Evolutionary conservation across 2,113 vertebrate species (phyloP).

Genomic region (Bos javanicus): DNA sequence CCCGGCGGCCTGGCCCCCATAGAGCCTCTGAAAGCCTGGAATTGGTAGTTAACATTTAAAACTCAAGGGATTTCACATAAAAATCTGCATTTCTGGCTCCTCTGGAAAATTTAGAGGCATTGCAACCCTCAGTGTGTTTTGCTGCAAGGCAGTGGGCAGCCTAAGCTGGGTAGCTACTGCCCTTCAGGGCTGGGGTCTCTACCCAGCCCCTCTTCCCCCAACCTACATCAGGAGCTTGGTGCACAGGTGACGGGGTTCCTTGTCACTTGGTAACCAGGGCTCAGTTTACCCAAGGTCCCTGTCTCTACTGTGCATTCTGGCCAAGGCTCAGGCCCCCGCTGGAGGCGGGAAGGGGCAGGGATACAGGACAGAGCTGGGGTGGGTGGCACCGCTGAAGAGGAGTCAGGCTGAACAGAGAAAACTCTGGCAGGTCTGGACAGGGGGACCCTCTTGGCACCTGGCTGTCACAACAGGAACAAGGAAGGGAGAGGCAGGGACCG

Average conservation of each 20-base stretch:
- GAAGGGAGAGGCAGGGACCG: not conserved
- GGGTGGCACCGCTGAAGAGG: not conserved
- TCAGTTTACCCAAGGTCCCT: too few species aligned
- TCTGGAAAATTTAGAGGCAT: not conserved
- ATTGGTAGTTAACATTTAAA: conserved; percentile 58
- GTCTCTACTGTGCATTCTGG: accelerated
- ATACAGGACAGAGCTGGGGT: accelerated
- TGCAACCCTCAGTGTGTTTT: not conserved
- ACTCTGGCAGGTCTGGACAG: not conserved
- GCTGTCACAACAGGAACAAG: not conserved
- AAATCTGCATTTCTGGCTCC: not conserved
- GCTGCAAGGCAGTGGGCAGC: not conserved
- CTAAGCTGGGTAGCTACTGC: not conserved
- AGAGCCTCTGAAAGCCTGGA: not conserved
- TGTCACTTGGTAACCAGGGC: not conserved
- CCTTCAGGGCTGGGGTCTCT: accelerated
- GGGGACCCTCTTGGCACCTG: not conserved
- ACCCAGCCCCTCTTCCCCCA: accelerated
- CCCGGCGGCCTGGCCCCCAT: not conserved
- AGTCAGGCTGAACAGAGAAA: not conserved
- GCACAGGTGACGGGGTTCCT: accelerated
- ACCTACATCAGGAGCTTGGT: not conserved
- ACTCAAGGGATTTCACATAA: not conserved
- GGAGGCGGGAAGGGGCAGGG: not conserved
- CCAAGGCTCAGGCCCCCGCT: too few species aligned